These are phyloP conservation scores for Brachyistius frenatus DNA, from an alignment of 2,113 vertebrate genomes.

Conservation along the genomic window DNA sequence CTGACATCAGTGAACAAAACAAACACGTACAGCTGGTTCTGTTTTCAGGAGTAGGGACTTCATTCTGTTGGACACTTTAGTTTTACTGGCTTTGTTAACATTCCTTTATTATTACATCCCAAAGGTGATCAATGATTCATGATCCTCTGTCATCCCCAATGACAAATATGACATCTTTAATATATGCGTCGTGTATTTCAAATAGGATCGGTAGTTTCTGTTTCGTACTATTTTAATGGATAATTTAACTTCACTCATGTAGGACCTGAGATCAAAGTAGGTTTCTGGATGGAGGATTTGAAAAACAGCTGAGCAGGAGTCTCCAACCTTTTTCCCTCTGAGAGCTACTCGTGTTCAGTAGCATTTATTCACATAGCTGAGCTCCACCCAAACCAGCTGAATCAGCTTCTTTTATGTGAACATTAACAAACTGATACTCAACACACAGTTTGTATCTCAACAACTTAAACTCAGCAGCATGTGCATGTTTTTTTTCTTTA, in stretches of 20 bases:
- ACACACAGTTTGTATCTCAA: too few relatives aligned
- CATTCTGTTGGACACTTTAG: neutral
- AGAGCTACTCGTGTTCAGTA: too few relatives aligned
- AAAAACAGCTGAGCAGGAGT: neutral
- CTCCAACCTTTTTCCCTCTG: too few relatives aligned
- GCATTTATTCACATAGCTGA: too few relatives aligned
- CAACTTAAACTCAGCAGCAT: too few relatives aligned
- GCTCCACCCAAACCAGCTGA: too few relatives aligned
- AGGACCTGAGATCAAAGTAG: neutral
- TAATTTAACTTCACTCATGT: conserved; percentile 2
- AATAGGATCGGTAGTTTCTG: conserved; percentile 15
- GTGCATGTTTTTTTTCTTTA: too few relatives aligned
- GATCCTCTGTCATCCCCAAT: conserved; percentile 20
- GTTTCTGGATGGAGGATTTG: neutral
- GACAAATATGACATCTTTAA: neutral
- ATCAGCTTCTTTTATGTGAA: too few relatives aligned
- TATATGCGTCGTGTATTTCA: conserved; percentile 1
- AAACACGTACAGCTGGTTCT: conserved; percentile 8
- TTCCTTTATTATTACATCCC: conserved; percentile 9
- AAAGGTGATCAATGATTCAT: conserved; percentile 5
- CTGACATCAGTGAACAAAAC: neutral
- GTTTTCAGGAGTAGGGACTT: conserved; percentile 9
- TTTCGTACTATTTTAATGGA: conserved; percentile 8
- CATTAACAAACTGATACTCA: too few relatives aligned
- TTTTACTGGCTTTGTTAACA: conserved; percentile 20